phyloP scores from a whole-genome alignment of 1,140 invertebrate genomes.

The Cyclargus thomasi region DNA sequence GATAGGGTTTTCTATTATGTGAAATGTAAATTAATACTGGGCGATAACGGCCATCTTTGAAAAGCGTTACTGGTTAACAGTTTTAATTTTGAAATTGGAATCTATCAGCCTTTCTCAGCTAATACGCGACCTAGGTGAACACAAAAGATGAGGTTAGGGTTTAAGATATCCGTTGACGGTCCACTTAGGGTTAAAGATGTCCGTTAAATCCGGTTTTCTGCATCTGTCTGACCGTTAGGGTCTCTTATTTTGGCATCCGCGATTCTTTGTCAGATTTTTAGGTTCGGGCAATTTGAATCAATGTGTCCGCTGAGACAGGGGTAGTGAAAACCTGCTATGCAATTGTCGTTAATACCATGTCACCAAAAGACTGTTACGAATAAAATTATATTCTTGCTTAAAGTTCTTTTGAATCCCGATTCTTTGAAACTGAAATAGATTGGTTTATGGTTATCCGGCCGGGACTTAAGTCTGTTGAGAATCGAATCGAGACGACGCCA shows the following conservation, averaged over 20 bases:
- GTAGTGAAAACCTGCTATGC: not conserved
- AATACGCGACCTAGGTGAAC: not conserved
- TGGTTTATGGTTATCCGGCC: too few relatives aligned
- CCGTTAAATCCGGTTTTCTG: slow-evolving; percentile 19
- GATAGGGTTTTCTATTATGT: too few relatives aligned
- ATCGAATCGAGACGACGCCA: not conserved
- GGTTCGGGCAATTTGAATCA: not conserved
- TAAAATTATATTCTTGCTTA: too few relatives aligned
- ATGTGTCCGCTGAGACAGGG: not conserved
- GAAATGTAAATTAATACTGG: too few relatives aligned
- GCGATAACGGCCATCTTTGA: too few relatives aligned
- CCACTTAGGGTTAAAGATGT: slow-evolving; percentile 10
- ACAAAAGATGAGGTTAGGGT: not conserved
- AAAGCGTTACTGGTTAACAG: not conserved
- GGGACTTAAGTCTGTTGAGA: too few relatives aligned
- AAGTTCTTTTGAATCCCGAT: too few relatives aligned
- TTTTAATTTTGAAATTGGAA: not conserved
- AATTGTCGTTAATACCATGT: not conserved
- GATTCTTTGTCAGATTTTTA: not conserved
- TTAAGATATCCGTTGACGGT: not conserved
- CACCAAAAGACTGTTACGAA: not conserved
- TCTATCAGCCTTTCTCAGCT: too few relatives aligned
- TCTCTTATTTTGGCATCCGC: slow-evolving; percentile 3
- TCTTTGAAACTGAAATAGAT: too few relatives aligned
- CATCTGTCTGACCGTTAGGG: slow-evolving; percentile 18